Conservation (phyloP, 1,140 invertebrate genomes). For the Heliconius nattereri region DNA sequence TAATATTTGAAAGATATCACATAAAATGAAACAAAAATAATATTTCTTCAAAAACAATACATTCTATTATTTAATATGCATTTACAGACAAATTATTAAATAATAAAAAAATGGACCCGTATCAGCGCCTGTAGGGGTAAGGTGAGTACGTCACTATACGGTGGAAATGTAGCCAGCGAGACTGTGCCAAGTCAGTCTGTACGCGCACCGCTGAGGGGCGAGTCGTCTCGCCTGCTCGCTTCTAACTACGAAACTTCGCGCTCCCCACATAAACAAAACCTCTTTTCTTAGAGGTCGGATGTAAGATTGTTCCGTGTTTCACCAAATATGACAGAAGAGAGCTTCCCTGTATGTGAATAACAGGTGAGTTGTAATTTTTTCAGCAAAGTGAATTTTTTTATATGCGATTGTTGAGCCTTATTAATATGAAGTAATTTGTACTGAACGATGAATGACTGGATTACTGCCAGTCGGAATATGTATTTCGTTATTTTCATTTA, state of each 20-base stretch:
- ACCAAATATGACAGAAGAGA: background rate
- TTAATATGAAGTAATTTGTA: background rate
- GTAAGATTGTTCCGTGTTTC: background rate
- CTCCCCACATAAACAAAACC: slow-evolving; percentile 31
- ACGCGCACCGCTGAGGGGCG: slow-evolving; percentile 12
- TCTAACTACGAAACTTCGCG: slow-evolving; percentile 30
- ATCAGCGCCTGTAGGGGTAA: background rate
- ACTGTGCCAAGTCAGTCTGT: slow-evolving; percentile 3
- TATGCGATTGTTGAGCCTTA: background rate
- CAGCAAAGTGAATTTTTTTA: background rate
- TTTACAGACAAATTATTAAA: background rate
- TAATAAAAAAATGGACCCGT: background rate
- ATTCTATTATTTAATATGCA: background rate
- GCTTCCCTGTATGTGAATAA: background rate
- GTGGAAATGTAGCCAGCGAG: background rate
- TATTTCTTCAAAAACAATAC: background rate
- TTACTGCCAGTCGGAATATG: background rate
- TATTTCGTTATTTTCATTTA: background rate
- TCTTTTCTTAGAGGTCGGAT: slow-evolving; percentile 23
- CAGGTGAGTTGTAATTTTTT: background rate
- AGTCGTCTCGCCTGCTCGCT: slow-evolving; percentile 9
- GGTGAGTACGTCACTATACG: slow-evolving; percentile 31
- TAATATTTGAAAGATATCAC: too few species aligned
- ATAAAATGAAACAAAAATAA: too few species aligned
- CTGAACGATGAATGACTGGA: background rate